These are phyloP conservation scores for Apis dorsata DNA, from an alignment of 1,140 invertebrate genomes.

Conservation along the genomic window DNA sequence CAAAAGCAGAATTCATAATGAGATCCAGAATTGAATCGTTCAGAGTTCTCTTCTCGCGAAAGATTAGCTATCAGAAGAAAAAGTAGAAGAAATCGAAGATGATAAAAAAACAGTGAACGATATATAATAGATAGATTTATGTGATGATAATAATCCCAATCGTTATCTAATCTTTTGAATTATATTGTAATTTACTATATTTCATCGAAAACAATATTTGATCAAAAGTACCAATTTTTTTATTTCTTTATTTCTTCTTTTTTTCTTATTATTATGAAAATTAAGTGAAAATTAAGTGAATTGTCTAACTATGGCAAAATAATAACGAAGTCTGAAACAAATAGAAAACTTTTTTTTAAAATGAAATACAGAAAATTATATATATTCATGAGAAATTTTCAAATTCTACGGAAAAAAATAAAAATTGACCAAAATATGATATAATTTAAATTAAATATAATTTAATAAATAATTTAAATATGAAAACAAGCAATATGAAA, in stretches of 20 bases:
- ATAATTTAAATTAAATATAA: no score
- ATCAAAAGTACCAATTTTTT: slow-evolving; percentile 13
- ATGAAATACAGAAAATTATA: no score
- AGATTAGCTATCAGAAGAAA: slow-evolving; percentile 4
- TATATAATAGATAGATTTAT: slow-evolving; percentile 50
- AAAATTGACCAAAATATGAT: no score
- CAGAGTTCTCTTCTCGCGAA: not conserved
- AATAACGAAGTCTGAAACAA: not conserved
- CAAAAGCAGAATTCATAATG: not conserved
- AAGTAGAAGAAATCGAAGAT: not conserved
- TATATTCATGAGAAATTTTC: no score
- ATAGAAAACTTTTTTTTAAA: no score
- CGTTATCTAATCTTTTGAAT: slow-evolving; percentile 54
- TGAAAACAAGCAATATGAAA: no score
- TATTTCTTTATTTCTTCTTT: not conserved
- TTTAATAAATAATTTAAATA: no score
- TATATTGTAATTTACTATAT: slow-evolving; percentile 28
- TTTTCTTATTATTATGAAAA: not conserved
- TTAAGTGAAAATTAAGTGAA: no score
- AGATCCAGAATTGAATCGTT: slow-evolving; percentile 1
- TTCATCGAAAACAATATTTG: slow-evolving; percentile 20
- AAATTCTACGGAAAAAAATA: no score
- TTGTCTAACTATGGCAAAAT: no score
- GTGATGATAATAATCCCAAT: slow-evolving; percentile 51
- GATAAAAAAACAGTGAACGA: slow-evolving; percentile 15